phyloP scores from a whole-genome alignment of 2,888 invertebrate species.

The Orthosia gracilis region DNA sequence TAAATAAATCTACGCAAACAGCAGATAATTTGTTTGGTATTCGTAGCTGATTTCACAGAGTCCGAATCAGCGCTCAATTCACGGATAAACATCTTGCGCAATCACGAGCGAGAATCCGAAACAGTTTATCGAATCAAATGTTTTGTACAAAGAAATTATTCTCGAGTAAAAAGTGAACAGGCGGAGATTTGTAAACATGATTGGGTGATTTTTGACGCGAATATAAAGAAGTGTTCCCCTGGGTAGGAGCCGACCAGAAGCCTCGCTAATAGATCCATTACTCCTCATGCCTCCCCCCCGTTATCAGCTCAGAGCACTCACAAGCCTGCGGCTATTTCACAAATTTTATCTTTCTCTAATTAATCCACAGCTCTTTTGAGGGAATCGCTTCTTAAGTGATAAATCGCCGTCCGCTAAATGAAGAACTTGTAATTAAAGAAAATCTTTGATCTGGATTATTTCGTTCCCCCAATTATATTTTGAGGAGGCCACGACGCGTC shows the following conservation, averaged over 20 bases:
- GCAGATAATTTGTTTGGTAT: slow-evolving; percentile 77
- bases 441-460: slow-evolving; percentile 86
- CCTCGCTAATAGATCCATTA: slow-evolving; percentile 85
- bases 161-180: slow-evolving; percentile 74
- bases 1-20: slow-evolving; percentile 72
- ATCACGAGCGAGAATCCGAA: slow-evolving; percentile 69
- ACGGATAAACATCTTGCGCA: slow-evolving; percentile 73
- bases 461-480: slow-evolving; percentile 73
- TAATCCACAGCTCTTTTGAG: slow-evolving; percentile 87
- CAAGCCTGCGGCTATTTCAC: slow-evolving; percentile 84
- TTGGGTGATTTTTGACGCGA: slow-evolving; percentile 78
- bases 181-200: slow-evolving; percentile 77
- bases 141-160: slow-evolving; percentile 79
- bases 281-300: slow-evolving; percentile 76
- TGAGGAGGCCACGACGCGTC: slow-evolving; percentile 59
- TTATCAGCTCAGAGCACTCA: slow-evolving; percentile 86
- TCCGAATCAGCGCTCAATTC: slow-evolving; percentile 76
- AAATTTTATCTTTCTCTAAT: slow-evolving; percentile 89
- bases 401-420: slow-evolving; percentile 83
- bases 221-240: slow-evolving; percentile 74
- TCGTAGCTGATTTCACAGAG: slow-evolving; percentile 71
- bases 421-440: slow-evolving; percentile 85
- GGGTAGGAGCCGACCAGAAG: slow-evolving; percentile 68
- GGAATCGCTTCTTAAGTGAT: slow-evolving; percentile 86
- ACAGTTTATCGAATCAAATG: slow-evolving; percentile 81